Evolutionary conservation across 2,797 vertebrate genomes (phyloP), one percentile per base, ranked within the genome.

Genomic region (Enteromius radiatus): DNA sequence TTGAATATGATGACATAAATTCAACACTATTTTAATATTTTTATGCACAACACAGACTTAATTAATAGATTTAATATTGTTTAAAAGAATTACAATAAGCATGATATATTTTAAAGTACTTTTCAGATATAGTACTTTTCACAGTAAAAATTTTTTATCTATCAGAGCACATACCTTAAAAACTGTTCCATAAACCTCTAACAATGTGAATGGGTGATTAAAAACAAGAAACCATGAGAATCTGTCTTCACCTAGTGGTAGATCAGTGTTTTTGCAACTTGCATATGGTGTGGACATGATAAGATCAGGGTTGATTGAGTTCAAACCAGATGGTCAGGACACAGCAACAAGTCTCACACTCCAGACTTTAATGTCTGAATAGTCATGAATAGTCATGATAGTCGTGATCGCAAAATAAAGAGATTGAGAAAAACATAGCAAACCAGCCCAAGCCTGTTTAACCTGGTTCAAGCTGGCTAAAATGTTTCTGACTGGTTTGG

Each of bases 271-370:
- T 79, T 73, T 52, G 31, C 31, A 70, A 11, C 11, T 5, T 9
- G 43, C 49, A 80, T 28, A 59, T 14, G 64, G 33, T 23, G n/a
- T 47, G 9, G 15, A 3, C 11, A 17, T 36, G 49, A 71, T 7
- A 61, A 1, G 26, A 70, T 36, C 63, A 28, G 26, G 47, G 65
- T 56, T 56, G 14, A 68, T 1, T 12, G 78, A 71, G 67, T 71
- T 80, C 38, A 63, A 61, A 80, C 19, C 63, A 69, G 64, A 79
- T 79, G 77, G 76, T 49, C 56, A 49, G n/a, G 38, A 49, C 47
- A 61, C 52, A 61, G 26, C 26, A 45, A 54, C 45, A 59, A 8
- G 47, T 70, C 65, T 80, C 41, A 78, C 76, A 49, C 59, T 65
- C 28, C 8, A 11, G 52, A 47, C 26, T 19, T 76, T 11, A 9